Percentiles rank a stretch among this genome's conserved stretches.
Evolutionary conservation across 2,113 vertebrate species (phyloP).

Genomic region (Clinocottus analis): DNA sequence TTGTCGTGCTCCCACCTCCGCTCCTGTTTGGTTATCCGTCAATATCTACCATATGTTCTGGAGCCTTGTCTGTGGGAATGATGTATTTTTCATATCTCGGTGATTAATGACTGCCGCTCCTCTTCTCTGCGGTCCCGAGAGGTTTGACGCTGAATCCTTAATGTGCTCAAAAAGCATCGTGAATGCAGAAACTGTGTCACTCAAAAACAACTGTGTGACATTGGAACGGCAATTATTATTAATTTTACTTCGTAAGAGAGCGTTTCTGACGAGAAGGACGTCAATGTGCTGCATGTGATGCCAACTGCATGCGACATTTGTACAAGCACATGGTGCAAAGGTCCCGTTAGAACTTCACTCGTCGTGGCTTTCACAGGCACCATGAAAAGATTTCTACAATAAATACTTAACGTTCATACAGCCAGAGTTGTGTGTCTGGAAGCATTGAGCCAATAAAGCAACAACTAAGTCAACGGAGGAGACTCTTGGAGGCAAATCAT

Average conservation of each 20-base stretch:
- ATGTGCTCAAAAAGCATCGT: not conserved
- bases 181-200: slow-evolving; percentile 1
- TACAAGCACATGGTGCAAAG: not conserved
- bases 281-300: not conserved
- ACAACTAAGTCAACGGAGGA: no score
- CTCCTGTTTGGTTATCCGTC: slow-evolving; percentile 20
- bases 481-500: not conserved
- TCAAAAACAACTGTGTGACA: slow-evolving; percentile 13
- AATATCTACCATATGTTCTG: slow-evolving; percentile 39
- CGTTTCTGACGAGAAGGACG: not conserved
- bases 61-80: slow-evolving; percentile 23
- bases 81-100: slow-evolving; percentile 50
- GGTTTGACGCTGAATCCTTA: slow-evolving; percentile 42
- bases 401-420: not conserved
- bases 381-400: not conserved
- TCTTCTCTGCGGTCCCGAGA: slow-evolving; percentile 20
- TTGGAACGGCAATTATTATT: slow-evolving; percentile 12
- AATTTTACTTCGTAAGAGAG: not conserved
- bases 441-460: not conserved
- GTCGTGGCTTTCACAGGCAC: not conserved
- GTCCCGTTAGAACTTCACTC: not conserved
- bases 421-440: not conserved
- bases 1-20: slow-evolving; percentile 19
- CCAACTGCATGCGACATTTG: not conserved
- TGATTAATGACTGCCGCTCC: slow-evolving; percentile 51